A percentile compares a stretch with the other conserved stretches of the same genome.
phyloP scores from a whole-genome alignment of 2,113 vertebrate species.

The Pseudopodoces humilis region DNA sequence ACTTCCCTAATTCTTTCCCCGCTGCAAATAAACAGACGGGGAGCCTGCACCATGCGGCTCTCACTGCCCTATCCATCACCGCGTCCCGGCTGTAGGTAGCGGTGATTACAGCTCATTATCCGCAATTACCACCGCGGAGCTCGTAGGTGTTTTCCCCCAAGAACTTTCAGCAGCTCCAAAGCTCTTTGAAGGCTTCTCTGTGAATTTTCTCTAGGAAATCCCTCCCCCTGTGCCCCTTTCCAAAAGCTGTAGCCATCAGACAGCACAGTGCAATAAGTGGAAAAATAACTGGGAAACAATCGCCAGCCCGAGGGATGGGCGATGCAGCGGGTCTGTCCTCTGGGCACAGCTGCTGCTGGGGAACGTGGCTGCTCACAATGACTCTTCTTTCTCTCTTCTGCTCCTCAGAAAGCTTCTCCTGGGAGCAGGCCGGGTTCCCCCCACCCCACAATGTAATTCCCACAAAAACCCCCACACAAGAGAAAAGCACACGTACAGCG shows the following conservation, averaged over 20 bases:
- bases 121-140: not conserved
- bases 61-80: not conserved
- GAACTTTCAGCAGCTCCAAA: conserved; percentile 7
- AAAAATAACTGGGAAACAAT: not conserved
- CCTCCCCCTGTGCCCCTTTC: not conserved
- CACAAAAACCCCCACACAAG: not conserved
- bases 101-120: conserved; percentile 31
- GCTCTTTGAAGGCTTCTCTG: not conserved
- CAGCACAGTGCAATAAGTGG: accelerated
- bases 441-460: not conserved
- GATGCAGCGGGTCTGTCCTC: accelerated
- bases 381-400: not conserved
- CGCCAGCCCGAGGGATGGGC: accelerated
- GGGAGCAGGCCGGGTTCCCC: accelerated
- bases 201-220: not conserved
- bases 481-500: not conserved
- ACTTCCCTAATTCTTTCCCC: conserved; percentile 21
- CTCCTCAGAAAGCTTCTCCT: not conserved
- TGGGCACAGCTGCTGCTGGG: accelerated
- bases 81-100: not conserved
- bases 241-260: not conserved
- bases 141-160: not conserved
- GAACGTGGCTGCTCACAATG: not conserved
- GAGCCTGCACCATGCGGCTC: not conserved
- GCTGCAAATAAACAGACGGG: conserved; percentile 13